Percentiles rank a stretch among this genome's conserved stretches.
These are phyloP conservation scores for Barbus barbus DNA, from an alignment of 2,113 vertebrate genomes.

Conservation along the genomic window DNA sequence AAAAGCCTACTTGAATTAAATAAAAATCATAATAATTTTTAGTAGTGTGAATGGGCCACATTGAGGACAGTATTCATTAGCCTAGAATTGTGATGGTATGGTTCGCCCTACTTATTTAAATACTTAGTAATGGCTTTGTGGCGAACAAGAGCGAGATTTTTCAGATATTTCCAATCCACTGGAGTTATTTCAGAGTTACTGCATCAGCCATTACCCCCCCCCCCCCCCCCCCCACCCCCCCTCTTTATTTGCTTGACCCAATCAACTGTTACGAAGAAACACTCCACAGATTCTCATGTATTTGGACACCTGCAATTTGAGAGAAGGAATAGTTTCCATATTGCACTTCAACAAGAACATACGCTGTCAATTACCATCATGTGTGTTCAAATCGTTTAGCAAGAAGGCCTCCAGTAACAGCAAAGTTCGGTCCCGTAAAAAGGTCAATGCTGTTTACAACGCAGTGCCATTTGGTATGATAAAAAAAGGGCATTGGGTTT, in stretches of 20 bases:
- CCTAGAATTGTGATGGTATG: neutral
- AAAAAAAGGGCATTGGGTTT: slow-evolving; percentile 28
- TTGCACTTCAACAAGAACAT: slow-evolving; percentile 24
- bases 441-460: neutral
- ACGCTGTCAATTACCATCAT: slow-evolving; percentile 34
- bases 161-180: slow-evolving; percentile 11
- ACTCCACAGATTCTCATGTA: slow-evolving; percentile 5
- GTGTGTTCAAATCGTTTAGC: slow-evolving; percentile 33
- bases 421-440: slow-evolving; percentile 1
- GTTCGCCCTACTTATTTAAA: neutral
- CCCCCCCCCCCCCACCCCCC: neutral
- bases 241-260: slow-evolving; percentile 22
- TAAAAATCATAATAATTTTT: too few species aligned
- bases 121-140: neutral
- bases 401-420: slow-evolving; percentile 24
- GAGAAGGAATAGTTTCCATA: slow-evolving; percentile 26
- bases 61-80: neutral
- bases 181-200: neutral
- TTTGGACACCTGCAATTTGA: slow-evolving; percentile 37
- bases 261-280: neutral
- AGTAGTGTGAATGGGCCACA: neutral
- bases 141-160: neutral
- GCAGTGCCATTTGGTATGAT: neutral
- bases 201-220: neutral
- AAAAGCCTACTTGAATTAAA: too few species aligned